Base-by-base conservation (phyloP, 2,797 vertebrate species). In the Molothrus aeneus region DNA sequence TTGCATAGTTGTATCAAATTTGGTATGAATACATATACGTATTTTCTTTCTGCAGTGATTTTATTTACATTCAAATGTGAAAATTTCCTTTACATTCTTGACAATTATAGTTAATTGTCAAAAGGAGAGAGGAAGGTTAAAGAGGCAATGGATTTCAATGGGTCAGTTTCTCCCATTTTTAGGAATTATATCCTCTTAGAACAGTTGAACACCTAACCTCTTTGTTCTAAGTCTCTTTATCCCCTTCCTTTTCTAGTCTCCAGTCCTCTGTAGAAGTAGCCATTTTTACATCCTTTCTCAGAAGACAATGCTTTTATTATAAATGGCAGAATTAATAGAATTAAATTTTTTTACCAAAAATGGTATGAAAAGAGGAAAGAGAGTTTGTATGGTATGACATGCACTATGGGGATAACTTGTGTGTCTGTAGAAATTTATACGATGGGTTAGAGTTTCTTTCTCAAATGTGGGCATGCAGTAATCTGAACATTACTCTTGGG, bases 401-500 rank as follows among this genome's bases (percentile, higher is more conserved):
- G 2, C 34, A 56, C 24, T 54, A 43, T 24, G 29, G n/a, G 54
- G 29, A 86, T 80, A 91, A 54, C 72, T 83, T 80, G 17, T 69
- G 36, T 72, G 29, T 70, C 79, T 71, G 18, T 53, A 81, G 63
- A 88, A 80, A 83, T 92, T 80, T 66, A 65, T 74, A 32, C 8
- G 12, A 51, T 32, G 19, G 34, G 54, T 57, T 89, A 92, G 53
- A 87, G 89, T 88, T 90, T 92, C 72, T 79, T 80, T 69, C 85
- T 91, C 11, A 61, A 87, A 63, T 54, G 63, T 85, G 17, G 31
- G 28, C 31, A 64, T 70, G 16, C 26, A 81, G 73, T 89, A 91
- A 92, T 90, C 85, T 84, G 65, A 92, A 73, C 72, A 73, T 70
- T 66, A 79, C 75, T 84, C 85, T 53, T 75, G 80, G 80, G 85